phyloP scores from a whole-genome alignment of 2,113 vertebrate species.

The Aegithalos caudatus region DNA sequence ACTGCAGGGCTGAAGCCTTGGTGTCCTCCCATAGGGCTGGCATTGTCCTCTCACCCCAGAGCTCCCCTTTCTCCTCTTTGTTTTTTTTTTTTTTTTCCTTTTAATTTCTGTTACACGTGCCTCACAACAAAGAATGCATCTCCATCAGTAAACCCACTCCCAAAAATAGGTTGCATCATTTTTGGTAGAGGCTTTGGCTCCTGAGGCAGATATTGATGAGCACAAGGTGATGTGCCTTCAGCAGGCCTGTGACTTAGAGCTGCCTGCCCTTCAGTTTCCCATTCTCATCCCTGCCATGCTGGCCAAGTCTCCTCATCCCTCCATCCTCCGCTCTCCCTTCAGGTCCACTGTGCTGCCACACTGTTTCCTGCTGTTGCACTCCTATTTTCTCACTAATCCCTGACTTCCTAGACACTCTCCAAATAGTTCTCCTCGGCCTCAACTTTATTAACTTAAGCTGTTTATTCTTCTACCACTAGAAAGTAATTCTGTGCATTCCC shows the following conservation, averaged over 20 bases:
- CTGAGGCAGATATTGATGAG: background rate
- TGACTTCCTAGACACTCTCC: conserved; percentile 23
- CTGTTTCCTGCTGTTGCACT: background rate
- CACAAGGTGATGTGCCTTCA: background rate
- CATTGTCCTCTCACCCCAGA: background rate
- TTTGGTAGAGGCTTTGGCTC: background rate
- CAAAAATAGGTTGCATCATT: background rate
- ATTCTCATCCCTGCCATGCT: rapidly evolving
- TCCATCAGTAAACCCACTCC: background rate
- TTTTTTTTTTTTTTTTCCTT: too few species aligned
- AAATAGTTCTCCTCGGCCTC: background rate
- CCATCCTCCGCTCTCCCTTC: background rate
- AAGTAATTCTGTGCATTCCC: conserved; percentile 1
- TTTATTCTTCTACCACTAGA: conserved; percentile 36
- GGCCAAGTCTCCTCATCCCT: background rate
- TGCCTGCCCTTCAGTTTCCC: background rate
- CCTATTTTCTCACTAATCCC: conserved; percentile 43
- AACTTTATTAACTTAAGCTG: conserved; percentile 53
- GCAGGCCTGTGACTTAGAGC: background rate
- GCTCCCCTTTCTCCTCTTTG: background rate
- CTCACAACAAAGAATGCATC: background rate
- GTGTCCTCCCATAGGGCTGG: background rate
- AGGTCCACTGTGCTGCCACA: background rate
- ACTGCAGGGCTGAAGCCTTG: rapidly evolving
- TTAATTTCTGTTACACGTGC: background rate